phyloP scores from a whole-genome alignment of 2,113 vertebrate species.

The Ceyx melanurus region DNA sequence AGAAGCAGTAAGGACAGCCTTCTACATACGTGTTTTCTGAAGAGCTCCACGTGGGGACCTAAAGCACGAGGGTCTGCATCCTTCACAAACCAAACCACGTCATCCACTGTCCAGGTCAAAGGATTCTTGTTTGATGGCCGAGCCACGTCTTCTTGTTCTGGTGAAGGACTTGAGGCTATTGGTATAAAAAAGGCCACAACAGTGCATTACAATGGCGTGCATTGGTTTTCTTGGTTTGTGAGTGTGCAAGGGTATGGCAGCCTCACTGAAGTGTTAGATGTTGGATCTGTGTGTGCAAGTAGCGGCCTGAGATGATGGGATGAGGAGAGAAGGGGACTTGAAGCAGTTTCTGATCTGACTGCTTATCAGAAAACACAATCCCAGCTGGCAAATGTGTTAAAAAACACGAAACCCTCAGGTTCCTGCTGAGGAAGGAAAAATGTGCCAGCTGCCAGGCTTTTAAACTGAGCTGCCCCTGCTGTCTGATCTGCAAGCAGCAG shows the following conservation, averaged over 20 bases:
- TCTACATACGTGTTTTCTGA: conserved; percentile 91
- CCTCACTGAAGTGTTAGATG: rapidly evolving
- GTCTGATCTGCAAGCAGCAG: conserved; percentile 19
- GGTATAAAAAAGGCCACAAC: not conserved
- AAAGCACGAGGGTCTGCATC: conserved; percentile 94
- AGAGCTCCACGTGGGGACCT: conserved; percentile 92
- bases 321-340: not conserved
- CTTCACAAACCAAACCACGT: conserved; percentile 93
- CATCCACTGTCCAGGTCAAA: conserved; percentile 91
- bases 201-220: not conserved
- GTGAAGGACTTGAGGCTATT: conserved; percentile 82
- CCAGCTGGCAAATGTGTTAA: conserved; percentile 7
- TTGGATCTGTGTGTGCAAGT: not conserved
- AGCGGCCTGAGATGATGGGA: not conserved
- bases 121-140: conserved; percentile 85
- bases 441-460: conserved; percentile 37
- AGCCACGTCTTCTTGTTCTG: conserved; percentile 77
- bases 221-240: not conserved
- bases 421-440: conserved; percentile 40
- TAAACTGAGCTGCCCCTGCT: not conserved
- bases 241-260: not conserved
- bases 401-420: conserved; percentile 23
- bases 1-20: not conserved
- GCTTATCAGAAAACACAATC: not conserved
- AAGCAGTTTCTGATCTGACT: not conserved